phyloP scores from a whole-genome alignment of 2,797 vertebrate species.

The Champsocephalus esox region DNA sequence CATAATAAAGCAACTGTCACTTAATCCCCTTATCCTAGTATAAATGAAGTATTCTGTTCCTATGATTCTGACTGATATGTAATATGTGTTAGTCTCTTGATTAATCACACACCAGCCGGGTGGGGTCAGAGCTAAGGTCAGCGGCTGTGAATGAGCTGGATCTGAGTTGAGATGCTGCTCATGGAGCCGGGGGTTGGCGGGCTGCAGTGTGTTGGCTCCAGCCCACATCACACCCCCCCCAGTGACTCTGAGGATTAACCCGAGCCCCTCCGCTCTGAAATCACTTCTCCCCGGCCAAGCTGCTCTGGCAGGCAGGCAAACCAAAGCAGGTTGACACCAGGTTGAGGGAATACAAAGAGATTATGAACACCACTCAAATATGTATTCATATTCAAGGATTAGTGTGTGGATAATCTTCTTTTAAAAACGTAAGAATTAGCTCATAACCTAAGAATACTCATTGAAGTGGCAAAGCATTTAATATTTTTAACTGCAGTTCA shows the following conservation, averaged over 20 bases:
- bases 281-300: conserved; percentile 7
- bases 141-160: conserved; percentile 2
- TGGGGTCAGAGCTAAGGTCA: conserved; percentile 18
- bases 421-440: not conserved
- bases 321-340: conserved; percentile 12
- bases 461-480: not conserved
- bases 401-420: not conserved
- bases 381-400: not conserved
- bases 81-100: not conserved
- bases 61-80: too few relatives aligned
- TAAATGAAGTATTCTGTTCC: too few relatives aligned
- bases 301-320: conserved; percentile 24
- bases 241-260: conserved; percentile 49
- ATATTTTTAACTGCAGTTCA: not conserved
- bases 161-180: conserved; percentile 26
- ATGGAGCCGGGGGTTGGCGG: conserved; percentile 38
- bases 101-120: not conserved
- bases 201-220: conserved; percentile 40
- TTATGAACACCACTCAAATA: not conserved
- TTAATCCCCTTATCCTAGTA: too few relatives aligned
- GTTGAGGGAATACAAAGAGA: conserved; percentile 9
- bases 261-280: conserved; percentile 23
- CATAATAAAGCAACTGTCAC: too few relatives aligned
- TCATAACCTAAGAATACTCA: not conserved
- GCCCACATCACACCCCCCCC: conserved; percentile 34